phyloP scores from a whole-genome alignment of 2,888 invertebrate genomes.

The Lasioglossum vierecki region DNA sequence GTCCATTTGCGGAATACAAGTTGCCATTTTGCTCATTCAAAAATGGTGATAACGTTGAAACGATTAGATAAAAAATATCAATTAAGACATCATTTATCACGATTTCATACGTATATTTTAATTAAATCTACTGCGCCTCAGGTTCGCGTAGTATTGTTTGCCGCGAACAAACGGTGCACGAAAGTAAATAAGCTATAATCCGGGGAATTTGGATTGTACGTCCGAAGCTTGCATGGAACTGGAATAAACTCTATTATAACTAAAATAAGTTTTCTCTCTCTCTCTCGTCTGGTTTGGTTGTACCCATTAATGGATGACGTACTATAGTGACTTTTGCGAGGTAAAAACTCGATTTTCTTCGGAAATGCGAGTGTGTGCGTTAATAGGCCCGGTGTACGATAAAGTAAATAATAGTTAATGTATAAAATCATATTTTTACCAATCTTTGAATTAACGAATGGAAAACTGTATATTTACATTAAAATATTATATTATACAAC shows the following conservation, averaged over 20 bases:
- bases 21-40: background rate
- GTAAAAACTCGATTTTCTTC: background rate
- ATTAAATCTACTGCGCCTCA: background rate
- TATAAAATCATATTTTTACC: no score
- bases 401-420: no score
- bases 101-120: background rate
- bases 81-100: background rate
- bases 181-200: conserved; percentile 22
- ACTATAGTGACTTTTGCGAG: background rate
- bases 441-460: no score
- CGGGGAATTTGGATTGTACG: conserved; percentile 26
- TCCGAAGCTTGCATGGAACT: background rate
- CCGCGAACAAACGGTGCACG: conserved; percentile 17
- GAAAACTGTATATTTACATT: no score
- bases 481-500: no score
- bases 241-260: background rate
- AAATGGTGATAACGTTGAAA: background rate
- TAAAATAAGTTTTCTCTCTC: conserved; percentile 4
- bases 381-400: no score
- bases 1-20: background rate
- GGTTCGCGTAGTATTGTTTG: conserved; percentile 6
- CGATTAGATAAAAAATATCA: background rate
- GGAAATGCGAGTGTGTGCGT: background rate
- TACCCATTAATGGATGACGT: background rate
- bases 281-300: background rate